Conservation (phyloP, 2,888 invertebrate genomes). For the Chrysolina haemoptera region DNA sequence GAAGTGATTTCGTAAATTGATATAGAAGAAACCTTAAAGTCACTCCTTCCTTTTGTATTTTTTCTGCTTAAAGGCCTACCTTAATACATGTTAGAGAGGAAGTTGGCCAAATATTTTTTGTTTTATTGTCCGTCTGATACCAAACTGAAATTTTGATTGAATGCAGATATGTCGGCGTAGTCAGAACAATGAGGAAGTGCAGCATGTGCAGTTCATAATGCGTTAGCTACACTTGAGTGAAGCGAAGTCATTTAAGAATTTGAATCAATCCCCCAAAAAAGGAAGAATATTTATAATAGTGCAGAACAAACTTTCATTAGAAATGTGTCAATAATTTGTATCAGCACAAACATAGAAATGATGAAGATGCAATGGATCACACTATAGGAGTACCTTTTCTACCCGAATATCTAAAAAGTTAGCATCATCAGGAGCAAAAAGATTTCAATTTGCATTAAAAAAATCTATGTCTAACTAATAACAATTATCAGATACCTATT, state of each 20-base stretch:
- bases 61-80: conserved; percentile 32
- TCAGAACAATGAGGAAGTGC: conserved; percentile 6
- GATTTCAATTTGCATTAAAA: too few species aligned
- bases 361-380: too few species aligned
- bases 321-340: too few species aligned
- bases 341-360: too few species aligned
- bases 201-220: conserved; percentile 8
- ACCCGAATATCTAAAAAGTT: too few species aligned
- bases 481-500: too few species aligned
- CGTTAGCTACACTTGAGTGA: not conserved
- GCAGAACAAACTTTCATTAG: too few species aligned
- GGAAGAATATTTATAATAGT: too few species aligned
- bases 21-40: conserved; percentile 52
- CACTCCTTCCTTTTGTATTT: conserved; percentile 41
- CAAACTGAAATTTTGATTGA: conserved; percentile 4
- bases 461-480: too few species aligned
- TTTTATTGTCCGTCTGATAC: conserved; percentile 13
- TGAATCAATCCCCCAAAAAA: too few species aligned
- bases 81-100: conserved; percentile 37
- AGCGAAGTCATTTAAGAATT: not conserved
- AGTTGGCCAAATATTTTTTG: conserved; percentile 42
- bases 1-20: conserved; percentile 50
- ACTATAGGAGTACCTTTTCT: too few species aligned
- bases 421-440: too few species aligned
- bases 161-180: conserved; percentile 4